Base-by-base conservation (phyloP, 1,140 invertebrate species). In the Epicauta chinensis region DNA sequence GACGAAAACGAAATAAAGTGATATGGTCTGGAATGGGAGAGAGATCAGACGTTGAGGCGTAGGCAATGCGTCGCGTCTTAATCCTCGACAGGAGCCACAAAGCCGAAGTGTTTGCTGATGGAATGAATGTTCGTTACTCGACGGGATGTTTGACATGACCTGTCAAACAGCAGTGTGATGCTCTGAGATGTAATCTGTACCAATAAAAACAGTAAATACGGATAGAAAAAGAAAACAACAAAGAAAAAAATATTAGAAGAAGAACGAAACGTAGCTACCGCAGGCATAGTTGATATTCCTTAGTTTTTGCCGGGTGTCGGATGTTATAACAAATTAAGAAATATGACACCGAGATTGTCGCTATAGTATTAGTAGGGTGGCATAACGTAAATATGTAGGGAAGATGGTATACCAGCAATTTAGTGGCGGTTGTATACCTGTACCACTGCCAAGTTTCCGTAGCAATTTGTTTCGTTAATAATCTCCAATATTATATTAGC, bases 141-240 rank as follows among this genome's bases (percentile, higher is more conserved):
- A 39, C 32, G 36, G 35, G 51, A 46, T 53, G 51, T 53, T 53
- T 53, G 51, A 53, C 51, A 53, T 14, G 51, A 53, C 17, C 51
- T 53, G 51, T 53, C 51, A 53, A 53, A 53, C 51, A 46, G 43
- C 35, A 40, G 45, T 13, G 17, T 31, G 36, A 36, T 39, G 39
- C 46, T 38, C 51, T 39, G 42, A 23, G 23, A 53, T 53, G 42
- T 53, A 53, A 53, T 53, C 51, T 46, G 35, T 46, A 37, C 31
- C 43, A 37, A 23, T 23, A 23, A 23, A 23, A 23, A 7, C 23
- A 23, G 23, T 23, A 29, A 46, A 53, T 30, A 29, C 42, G 15
- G 30, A 42, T 23, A 29, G 51, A 43, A 31, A 40, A 40, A 53
- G 50, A 17, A 36, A 23, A 23, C 4, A 23, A 23, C 7, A 23